Evolutionary conservation across 1,140 invertebrate genomes (phyloP), one percentile per base, ranked within the genome.

Genomic region (Drosophila prosaltans): DNA sequence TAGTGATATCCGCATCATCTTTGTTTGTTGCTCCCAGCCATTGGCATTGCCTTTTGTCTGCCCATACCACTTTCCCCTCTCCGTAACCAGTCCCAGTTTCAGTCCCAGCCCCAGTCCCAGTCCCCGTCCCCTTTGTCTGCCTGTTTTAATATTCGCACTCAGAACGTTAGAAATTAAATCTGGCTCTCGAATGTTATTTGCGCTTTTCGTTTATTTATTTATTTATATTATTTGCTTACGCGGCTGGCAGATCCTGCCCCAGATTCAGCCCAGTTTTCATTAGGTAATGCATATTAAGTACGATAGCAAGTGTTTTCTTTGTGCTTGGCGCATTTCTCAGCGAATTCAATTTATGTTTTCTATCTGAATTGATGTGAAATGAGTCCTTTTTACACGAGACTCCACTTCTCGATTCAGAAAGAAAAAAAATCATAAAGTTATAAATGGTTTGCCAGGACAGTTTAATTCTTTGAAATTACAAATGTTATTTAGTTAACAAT

Each of bases 181-280:
- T 89, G 84, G 85, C 84, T 77, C 84, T 89, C 84, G 84, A 89
- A 89, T 89, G 85, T 84, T 89, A 89, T 89, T 89, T 89, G 84
- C 80, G 84, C 84, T 89, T 89, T 86, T 89, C 85, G 84, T 84
- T 89, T 89, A 89, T 85, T 85, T 81, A 85, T 86, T 89, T 89
- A 89, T 89, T 89, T 89, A 89, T 86, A 89, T 86, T 86, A 83
- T 89, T 86, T 86, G 84, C 80, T 86, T 86, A 83, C 76, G 80
- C 80, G 74, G 74, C 76, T 72, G 66, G 63, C 69, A 40, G 9
- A 41, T 41, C 24, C 26, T 26, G 40, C 45, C 63, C 16, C 28
- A 45, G 40, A n/a, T 41, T 54, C 24, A 0, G 65, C 80, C 80
- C 84, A 83, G 69, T 83, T 88, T 89, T 89, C 84, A 89, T 89